phyloP scores from a whole-genome alignment of 2,888 invertebrate species.

The Ormia ochracea region DNA sequence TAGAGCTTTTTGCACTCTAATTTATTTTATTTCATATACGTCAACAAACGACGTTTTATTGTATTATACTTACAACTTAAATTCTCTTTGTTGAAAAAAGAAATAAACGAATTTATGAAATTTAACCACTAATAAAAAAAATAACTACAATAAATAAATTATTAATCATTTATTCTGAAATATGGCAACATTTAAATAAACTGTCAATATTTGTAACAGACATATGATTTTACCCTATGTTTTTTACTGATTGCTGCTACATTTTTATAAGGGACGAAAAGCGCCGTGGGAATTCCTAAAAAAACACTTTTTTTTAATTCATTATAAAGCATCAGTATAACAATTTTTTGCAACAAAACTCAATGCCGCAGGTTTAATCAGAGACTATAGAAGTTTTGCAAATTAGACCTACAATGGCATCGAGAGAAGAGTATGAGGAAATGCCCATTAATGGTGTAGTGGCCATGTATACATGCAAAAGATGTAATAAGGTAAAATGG shows the following conservation, averaged over 20 bases:
- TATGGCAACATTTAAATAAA: slow-evolving; percentile 10
- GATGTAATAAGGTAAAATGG: slow-evolving; percentile 64
- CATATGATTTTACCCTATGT: slow-evolving; percentile 59
- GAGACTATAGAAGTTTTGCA: neutral
- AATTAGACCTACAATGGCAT: slow-evolving; percentile 52
- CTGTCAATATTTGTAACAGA: slow-evolving; percentile 50
- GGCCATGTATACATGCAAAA: slow-evolving; percentile 65
- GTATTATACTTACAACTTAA: too few species aligned
- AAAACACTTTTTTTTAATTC: neutral
- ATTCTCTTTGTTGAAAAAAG: too few species aligned
- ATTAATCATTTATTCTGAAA: too few species aligned
- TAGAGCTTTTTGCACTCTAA: too few species aligned
- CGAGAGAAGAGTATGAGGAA: slow-evolving; percentile 61
- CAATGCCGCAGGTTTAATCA: neutral
- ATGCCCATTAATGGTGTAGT: slow-evolving; percentile 46
- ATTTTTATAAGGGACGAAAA: slow-evolving; percentile 52
- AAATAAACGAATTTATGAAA: too few species aligned
- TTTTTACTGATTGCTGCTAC: slow-evolving; percentile 32
- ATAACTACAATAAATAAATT: neutral
- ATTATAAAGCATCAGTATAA: slow-evolving; percentile 17
- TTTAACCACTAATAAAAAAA: neutral
- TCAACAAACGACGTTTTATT: too few species aligned
- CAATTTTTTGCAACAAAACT: neutral
- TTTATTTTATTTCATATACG: too few species aligned
- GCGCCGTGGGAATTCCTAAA: slow-evolving; percentile 33